These are phyloP conservation scores for Ptilodon capucinus DNA, from an alignment of 2,888 invertebrate genomes.

Conservation along the genomic window DNA sequence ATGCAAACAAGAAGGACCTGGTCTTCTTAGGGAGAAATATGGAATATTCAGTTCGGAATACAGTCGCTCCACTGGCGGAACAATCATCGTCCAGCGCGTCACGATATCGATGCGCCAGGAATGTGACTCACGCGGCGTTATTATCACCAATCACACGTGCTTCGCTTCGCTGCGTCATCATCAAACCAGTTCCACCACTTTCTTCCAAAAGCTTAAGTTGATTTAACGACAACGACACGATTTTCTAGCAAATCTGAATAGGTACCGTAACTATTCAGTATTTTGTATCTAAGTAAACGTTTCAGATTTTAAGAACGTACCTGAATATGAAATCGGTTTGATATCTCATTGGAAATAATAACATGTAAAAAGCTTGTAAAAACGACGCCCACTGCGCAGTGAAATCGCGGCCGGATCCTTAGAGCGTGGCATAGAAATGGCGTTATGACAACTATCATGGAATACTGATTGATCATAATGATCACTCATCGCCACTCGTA, in stretches of 20 bases:
- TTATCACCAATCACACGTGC: not conserved
- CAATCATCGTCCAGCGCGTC: not conserved
- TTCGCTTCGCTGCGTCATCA: not conserved
- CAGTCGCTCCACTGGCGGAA: too few species aligned
- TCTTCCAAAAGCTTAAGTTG: not conserved
- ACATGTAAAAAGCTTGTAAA: too few species aligned
- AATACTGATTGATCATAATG: not conserved
- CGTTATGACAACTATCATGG: not conserved
- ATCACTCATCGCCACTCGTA: not conserved
- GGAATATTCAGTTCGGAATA: too few species aligned
- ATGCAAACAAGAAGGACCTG: too few species aligned
- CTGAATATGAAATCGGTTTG: conserved; percentile 6
- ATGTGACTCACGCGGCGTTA: not conserved
- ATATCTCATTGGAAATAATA: conserved; percentile 9
- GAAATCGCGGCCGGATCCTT: conserved; percentile 19
- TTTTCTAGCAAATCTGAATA: too few species aligned
- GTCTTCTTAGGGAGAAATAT: too few species aligned
- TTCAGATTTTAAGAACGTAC: too few species aligned
- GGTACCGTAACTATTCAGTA: not conserved
- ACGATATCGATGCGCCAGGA: not conserved
- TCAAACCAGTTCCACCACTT: not conserved
- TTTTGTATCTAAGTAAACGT: too few species aligned
- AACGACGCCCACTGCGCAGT: not conserved
- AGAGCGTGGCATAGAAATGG: conserved; percentile 2
- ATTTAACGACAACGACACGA: too few species aligned